Percentiles rank a stretch among this genome's conserved stretches.
Conservation (phyloP, 1,140 invertebrate species). For the Drosophila paulistorum region DNA sequence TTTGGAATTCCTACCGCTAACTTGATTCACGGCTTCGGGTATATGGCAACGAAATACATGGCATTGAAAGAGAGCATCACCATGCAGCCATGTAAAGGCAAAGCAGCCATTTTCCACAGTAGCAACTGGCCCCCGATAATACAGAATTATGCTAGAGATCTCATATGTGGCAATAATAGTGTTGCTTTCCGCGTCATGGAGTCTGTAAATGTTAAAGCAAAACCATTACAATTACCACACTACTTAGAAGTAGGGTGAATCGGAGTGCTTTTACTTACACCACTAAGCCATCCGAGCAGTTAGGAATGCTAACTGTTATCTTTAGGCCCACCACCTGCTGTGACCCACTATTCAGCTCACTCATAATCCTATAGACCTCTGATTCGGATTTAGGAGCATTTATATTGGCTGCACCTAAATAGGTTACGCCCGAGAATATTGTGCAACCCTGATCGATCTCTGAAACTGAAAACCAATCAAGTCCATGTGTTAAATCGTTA, state of each 20-base stretch:
- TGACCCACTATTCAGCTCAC: slow-evolving; percentile 90
- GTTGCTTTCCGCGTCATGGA: slow-evolving; percentile 93
- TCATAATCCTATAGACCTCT: slow-evolving; percentile 98
- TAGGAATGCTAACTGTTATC: slow-evolving; percentile 95
- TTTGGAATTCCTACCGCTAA: slow-evolving; percentile 84
- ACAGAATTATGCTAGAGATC: slow-evolving; percentile 97
- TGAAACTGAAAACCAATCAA: slow-evolving; percentile 84
- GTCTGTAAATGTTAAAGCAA: slow-evolving; percentile 84
- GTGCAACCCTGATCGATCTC: slow-evolving; percentile 94
- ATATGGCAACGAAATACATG: slow-evolving; percentile 98
- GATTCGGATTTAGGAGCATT: slow-evolving; percentile 96
- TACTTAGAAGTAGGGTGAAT: too few relatives aligned
- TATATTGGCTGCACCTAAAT: slow-evolving; percentile 96
- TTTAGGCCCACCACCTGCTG: slow-evolving; percentile 88
- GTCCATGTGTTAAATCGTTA: too few relatives aligned
- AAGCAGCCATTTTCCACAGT: slow-evolving; percentile 95
- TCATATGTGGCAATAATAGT: slow-evolving; percentile 94
- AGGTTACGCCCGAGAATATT: slow-evolving; percentile 96
- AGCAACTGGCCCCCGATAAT: slow-evolving; percentile 94
- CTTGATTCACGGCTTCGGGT: slow-evolving; percentile 95
- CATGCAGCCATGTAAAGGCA: slow-evolving; percentile 98
- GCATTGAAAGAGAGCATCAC: slow-evolving; percentile 96
- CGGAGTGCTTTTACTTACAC: slow-evolving; percentile 85
- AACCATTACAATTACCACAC: not conserved
- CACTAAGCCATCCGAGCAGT: slow-evolving; percentile 92